A percentile compares a stretch with the other conserved stretches of the same genome.
phyloP scores from a whole-genome alignment of 2,888 invertebrate species.

The Dicyrtoma fusca region DNA sequence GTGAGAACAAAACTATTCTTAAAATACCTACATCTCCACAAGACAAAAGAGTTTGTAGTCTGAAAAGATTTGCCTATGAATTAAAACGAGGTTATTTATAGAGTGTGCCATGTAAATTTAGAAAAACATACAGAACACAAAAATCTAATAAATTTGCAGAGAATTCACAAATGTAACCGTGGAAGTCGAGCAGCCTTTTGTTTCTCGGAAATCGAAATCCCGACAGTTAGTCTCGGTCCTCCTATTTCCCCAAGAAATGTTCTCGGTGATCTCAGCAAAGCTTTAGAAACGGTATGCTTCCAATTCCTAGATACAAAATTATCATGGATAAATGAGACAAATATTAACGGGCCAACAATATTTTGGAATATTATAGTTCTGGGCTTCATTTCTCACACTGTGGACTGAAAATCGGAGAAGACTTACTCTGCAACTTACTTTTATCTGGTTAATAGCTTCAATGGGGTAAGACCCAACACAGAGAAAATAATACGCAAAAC shows the following conservation, averaged over 20 bases:
- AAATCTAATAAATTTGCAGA: slow-evolving; percentile 41
- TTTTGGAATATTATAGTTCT: no score
- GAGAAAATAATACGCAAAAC: no score
- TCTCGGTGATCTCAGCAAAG: slow-evolving; percentile 53
- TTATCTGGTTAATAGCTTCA: slow-evolving; percentile 55
- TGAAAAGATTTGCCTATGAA: no score
- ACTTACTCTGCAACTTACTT: slow-evolving; percentile 49
- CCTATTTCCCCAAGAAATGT: slow-evolving; percentile 49
- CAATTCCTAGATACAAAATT: no score
- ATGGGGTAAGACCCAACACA: slow-evolving; percentile 54
- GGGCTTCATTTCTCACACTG: slow-evolving; percentile 50
- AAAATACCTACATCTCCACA: no score
- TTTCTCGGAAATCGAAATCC: slow-evolving; percentile 55
- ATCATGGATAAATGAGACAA: no score
- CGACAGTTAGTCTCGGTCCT: slow-evolving; percentile 45
- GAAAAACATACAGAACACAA: no score
- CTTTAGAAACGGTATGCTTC: slow-evolving; percentile 48
- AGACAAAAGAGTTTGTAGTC: no score
- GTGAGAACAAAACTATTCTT: slow-evolving; percentile 45
- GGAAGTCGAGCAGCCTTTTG: slow-evolving; percentile 51
- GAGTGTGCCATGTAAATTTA: no score
- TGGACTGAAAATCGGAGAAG: slow-evolving; percentile 54
- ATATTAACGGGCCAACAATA: no score
- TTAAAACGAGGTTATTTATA: no score
- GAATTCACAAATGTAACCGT: slow-evolving; percentile 52